Percentiles rank a stretch among this genome's conserved stretches.
These are phyloP conservation scores for Corythoichthys haematopterus DNA, from an alignment of 2,113 vertebrate genomes.

Conservation along the genomic window DNA sequence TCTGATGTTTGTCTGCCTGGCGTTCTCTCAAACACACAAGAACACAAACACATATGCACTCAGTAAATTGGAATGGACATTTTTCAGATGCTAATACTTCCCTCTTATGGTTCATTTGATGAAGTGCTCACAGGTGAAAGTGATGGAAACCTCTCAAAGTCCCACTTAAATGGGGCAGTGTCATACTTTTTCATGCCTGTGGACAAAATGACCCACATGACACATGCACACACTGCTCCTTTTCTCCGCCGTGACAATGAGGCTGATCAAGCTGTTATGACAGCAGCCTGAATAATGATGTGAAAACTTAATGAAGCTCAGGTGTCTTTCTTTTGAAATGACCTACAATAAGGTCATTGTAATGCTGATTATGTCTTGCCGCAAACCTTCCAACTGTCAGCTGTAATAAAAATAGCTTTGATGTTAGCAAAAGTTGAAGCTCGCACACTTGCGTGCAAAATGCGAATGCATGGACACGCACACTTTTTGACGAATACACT, in stretches of 20 bases:
- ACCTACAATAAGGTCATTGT: not conserved
- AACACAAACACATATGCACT: constrained; percentile 9
- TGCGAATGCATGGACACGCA: too few relatives aligned
- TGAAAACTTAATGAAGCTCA: constrained; percentile 7
- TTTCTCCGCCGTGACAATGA: constrained; percentile 34
- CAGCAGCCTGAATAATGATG: constrained; percentile 31
- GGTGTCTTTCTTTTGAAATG: constrained; percentile 4
- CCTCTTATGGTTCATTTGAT: not conserved
- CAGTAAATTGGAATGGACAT: not conserved
- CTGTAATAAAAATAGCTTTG: not conserved
- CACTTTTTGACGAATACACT: too few relatives aligned
- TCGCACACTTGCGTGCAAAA: not conserved
- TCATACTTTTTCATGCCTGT: constrained; percentile 42
- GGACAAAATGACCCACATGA: constrained; percentile 63
- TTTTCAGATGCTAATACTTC: not conserved
- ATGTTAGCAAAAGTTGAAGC: not conserved
- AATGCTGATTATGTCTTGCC: constrained; percentile 2
- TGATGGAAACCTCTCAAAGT: constrained; percentile 22
- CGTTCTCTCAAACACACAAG: constrained; percentile 6
- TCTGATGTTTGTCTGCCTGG: constrained; percentile 34
- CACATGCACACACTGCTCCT: constrained; percentile 18
- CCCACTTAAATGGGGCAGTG: constrained; percentile 20
- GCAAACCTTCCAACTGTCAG: not conserved
- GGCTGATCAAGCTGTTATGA: constrained; percentile 47
- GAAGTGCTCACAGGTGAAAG: constrained; percentile 46